Base-by-base conservation (phyloP, 2,113 vertebrate species). In the Dendrocopos noguchii region DNA sequence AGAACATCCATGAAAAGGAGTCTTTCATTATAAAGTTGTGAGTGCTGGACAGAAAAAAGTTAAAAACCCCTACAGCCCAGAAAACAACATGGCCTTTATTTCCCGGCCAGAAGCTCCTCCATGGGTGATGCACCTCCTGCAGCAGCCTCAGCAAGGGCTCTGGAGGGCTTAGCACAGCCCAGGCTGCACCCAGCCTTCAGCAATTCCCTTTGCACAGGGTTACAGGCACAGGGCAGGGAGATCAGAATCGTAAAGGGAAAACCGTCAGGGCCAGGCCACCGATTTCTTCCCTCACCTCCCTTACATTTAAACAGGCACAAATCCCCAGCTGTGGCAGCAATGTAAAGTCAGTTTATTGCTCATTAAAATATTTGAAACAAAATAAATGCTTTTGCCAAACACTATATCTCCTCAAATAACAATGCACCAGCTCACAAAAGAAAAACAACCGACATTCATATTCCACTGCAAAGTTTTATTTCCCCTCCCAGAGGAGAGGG, bases 391-490 rank as follows among this genome's bases (percentile, higher is more conserved):
- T 97, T 96, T 97, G 96, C 95, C 95, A 93, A 94, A 96, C 90
- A 95, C 89, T 90, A 66, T 61, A 95, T 96, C 94, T 95, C 74
- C 78, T 93, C 90, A 94, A 97, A 95, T 92, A 97, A 96, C 86
- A 97, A 95, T 4, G 66, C 73, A 57, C 56, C 25, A 12, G 92
- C 91, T 97, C 79, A 84, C 50, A 44, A 63, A 83, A 97, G 97
- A 97, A 95, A 96, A 96, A 91, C 95, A 87, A 34, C 73, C 39
- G 2, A 55, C 92, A 85, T 93, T 89, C 89, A 88, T 91, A 97
- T 96, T 95, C 95, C 95, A 90, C 65, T 52, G 86, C 68, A 80
- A 95, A 96, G 94, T 95, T 97, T 97, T 97, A 97, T 98, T 96
- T 97, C 68, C 56, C 75, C 84, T 97, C 97, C 95, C 87, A 3